Conservation (phyloP, 92 coral and sea anemone species). For the Porites rus region DNA sequence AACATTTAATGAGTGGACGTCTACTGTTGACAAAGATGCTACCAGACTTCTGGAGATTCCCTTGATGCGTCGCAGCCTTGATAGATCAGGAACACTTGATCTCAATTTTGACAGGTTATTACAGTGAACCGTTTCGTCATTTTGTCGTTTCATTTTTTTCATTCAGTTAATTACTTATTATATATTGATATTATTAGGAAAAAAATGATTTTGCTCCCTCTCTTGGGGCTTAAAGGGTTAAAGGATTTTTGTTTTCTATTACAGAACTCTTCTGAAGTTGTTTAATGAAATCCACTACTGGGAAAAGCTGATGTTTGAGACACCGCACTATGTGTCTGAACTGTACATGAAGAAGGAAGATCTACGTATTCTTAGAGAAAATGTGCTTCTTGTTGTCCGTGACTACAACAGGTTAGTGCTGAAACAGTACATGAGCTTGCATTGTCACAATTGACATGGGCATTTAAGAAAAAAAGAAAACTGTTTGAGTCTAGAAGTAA, state of each 20-base stretch:
- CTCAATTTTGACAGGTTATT: slow-evolving; percentile 93
- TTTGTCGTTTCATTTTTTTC: background rate
- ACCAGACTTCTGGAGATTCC: slow-evolving; percentile 92
- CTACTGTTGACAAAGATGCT: slow-evolving; percentile 94
- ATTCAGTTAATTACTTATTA: background rate
- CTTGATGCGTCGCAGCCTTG: slow-evolving; percentile 96
- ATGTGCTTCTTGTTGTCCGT: slow-evolving; percentile 97
- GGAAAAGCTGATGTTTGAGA: slow-evolving; percentile 99
- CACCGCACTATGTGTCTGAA: slow-evolving; percentile 99
- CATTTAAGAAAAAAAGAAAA: too few relatives aligned
- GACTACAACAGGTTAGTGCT: slow-evolving; percentile 82
- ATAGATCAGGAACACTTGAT: slow-evolving; percentile 95
- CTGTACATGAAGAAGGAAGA: slow-evolving; percentile 97
- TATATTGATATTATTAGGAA: too few relatives aligned
- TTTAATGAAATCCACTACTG: slow-evolving; percentile 97
- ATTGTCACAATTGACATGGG: too few relatives aligned
- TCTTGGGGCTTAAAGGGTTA: too few relatives aligned
- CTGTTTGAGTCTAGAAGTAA: too few relatives aligned
- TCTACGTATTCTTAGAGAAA: slow-evolving; percentile 90
- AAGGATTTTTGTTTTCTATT: background rate
- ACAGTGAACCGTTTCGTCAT: background rate
- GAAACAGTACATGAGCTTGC: background rate
- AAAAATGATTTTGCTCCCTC: too few relatives aligned
- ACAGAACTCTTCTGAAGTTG: slow-evolving; percentile 84
- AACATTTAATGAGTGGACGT: slow-evolving; percentile 99